Conservation (phyloP, 2,888 invertebrate genomes). For the Dolichopus griseipennis region DNA sequence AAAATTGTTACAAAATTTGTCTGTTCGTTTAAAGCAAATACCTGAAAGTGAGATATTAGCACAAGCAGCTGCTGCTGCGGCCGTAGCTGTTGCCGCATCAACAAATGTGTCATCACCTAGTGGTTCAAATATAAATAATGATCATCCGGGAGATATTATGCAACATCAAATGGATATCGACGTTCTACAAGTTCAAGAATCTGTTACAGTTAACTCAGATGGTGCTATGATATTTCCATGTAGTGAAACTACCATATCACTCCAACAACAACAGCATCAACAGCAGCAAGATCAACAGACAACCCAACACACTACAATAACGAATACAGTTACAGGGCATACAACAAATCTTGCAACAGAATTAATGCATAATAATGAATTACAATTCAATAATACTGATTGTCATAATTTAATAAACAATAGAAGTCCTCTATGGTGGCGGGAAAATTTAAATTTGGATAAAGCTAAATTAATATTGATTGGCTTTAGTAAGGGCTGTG, state of each 20-base stretch:
- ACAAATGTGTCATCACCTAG: constrained; percentile 20
- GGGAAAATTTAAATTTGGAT: constrained; percentile 50
- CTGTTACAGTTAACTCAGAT: constrained; percentile 39
- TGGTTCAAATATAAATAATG: background rate
- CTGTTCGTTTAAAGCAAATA: constrained; percentile 48
- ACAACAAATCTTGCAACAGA: constrained; percentile 12
- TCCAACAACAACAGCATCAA: constrained; percentile 17
- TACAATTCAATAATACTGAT: constrained; percentile 22
- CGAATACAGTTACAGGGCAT: constrained; percentile 14
- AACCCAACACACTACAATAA: constrained; percentile 16
- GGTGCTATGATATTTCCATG: constrained; percentile 32
- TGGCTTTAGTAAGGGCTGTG: constrained; percentile 90
- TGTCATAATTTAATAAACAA: constrained; percentile 24
- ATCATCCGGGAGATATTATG: constrained; percentile 28
- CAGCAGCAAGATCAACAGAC: constrained; percentile 21
- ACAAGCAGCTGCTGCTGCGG: constrained; percentile 39
- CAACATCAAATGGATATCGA: constrained; percentile 50
- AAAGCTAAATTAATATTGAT: constrained; percentile 55
- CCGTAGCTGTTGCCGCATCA: constrained; percentile 32
- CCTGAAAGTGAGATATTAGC: constrained; percentile 50
- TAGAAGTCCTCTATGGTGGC: constrained; percentile 51
- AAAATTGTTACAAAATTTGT: constrained; percentile 51
- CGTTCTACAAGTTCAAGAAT: constrained; percentile 48
- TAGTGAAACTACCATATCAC: constrained; percentile 20
- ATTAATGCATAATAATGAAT: constrained; percentile 26